Base-by-base conservation (phyloP, 2,888 invertebrate genomes). In the Plemyria rubiginata region DNA sequence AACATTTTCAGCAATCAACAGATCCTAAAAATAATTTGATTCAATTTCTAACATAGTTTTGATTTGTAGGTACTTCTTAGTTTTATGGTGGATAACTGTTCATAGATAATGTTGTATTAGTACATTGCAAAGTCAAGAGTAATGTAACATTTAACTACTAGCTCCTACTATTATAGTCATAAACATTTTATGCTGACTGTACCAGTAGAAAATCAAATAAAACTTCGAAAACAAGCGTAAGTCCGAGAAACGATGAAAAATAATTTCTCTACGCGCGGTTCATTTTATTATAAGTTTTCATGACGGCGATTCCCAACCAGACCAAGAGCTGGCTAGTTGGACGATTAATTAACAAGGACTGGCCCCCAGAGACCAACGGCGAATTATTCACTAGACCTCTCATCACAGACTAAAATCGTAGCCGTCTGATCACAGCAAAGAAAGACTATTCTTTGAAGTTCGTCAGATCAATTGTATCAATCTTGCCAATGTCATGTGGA, bases 341-440 rank as follows among this genome's bases (percentile, higher is more conserved):
- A 70, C 81, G 78, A 86, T 85, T 84, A 85, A 86, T 86, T 86
- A 86, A 81, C 80, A 78, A 70, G 73, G 78, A 81, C 80, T 79
- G 73, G 74, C 77, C 84, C 78, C 79, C 70, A 73, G 83, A 75
- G 85, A 75, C 77, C 71, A 74, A 76, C 73, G 69, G 76, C 62
- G 77, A 81, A 82, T 83, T 82, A 85, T 84, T 81, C 79, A 80
- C 80, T 79, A 77, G 77, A 70, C 63, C 70, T 64, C 61, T 60
- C 62, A 50, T n/a, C 62, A 68, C 60, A 62, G 67, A 40, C 50
- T 32, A 66, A 40, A 22, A 50, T 53, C 13, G 32, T 40, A 56
- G 60, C 55, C 62, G 59, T 54, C 48, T 36, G 28, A 32, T 28
- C 54, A 60, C 4, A n/a, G 28, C 4, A 48, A 12, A 29, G 49